phyloP scores from a whole-genome alignment of 1,140 invertebrate genomes.

The Parapsyche elsis region DNA sequence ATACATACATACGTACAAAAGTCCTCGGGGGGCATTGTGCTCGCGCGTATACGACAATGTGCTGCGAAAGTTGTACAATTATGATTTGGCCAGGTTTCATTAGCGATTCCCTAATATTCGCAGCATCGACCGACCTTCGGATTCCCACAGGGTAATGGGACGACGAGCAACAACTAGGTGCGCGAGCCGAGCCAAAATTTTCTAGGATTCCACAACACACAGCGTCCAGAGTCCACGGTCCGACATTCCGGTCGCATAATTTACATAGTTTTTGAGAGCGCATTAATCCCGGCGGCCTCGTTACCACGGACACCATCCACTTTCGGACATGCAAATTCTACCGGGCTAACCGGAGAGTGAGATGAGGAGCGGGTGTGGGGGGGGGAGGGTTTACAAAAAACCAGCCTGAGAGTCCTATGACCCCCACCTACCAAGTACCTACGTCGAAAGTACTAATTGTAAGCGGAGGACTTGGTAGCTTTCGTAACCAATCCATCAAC shows the following conservation, averaged over 20 bases:
- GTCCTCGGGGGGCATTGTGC: neutral
- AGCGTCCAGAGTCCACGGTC: neutral
- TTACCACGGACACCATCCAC: neutral
- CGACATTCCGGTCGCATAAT: conserved; percentile 7
- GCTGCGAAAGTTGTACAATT: neutral
- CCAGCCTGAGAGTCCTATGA: too few species aligned
- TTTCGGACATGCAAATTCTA: conserved; percentile 25
- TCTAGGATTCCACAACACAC: neutral
- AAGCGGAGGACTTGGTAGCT: too few species aligned
- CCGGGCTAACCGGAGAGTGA: too few species aligned
- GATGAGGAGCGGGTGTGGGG: too few species aligned
- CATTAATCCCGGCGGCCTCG: conserved; percentile 1
- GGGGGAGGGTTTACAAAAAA: too few species aligned
- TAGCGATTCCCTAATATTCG: conserved; percentile 15
- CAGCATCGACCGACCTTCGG: neutral
- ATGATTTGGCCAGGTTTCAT: conserved; percentile 7
- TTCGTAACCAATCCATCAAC: too few species aligned
- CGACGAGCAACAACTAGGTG: neutral
- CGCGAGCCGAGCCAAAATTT: neutral
- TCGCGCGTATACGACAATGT: neutral
- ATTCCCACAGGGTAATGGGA: neutral
- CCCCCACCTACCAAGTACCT: too few species aligned
- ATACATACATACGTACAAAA: neutral
- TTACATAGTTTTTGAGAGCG: conserved; percentile 22
- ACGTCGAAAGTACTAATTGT: too few species aligned